Conservation (phyloP, 2,113 vertebrate species). For the Tachuris rubrigastra region DNA sequence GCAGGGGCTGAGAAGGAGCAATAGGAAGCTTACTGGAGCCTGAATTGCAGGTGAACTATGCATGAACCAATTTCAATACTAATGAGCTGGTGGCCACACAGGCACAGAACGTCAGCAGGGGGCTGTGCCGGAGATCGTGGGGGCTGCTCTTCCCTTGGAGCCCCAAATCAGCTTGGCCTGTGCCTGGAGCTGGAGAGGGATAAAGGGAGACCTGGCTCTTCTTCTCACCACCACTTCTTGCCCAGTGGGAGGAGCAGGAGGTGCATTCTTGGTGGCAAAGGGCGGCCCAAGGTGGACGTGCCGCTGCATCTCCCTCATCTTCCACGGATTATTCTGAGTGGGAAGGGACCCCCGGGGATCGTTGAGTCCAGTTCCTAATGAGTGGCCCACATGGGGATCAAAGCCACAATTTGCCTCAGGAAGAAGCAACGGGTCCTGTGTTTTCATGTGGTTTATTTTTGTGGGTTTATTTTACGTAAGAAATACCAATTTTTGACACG, state of each 20-base stretch:
- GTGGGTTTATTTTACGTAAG: not conserved
- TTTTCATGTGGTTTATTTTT: not conserved
- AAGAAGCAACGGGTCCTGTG: not conserved
- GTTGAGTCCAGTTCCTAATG: not conserved
- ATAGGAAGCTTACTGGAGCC: conserved; percentile 12
- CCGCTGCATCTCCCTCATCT: not conserved
- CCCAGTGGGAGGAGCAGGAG: not conserved
- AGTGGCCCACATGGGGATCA: not conserved
- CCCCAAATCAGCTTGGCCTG: not conserved
- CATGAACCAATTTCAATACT: conserved; percentile 35
- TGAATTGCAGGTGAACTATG: conserved; percentile 24
- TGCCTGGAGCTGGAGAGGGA: not conserved
- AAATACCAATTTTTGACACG: not conserved
- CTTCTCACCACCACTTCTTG: not conserved
- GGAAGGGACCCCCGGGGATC: not conserved
- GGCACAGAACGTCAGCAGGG: not conserved
- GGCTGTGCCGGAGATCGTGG: not conserved
- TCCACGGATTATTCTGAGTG: not conserved
- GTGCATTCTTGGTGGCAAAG: not conserved
- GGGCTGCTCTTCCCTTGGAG: not conserved
- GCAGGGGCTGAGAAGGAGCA: not conserved
- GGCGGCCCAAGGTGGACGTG: not conserved
- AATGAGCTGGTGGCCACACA: not conserved
- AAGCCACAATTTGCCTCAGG: not conserved
- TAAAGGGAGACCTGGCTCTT: rapidly evolving